Base-by-base conservation (phyloP, 2,888 invertebrate genomes). In the Troides oblongomaculatus region DNA sequence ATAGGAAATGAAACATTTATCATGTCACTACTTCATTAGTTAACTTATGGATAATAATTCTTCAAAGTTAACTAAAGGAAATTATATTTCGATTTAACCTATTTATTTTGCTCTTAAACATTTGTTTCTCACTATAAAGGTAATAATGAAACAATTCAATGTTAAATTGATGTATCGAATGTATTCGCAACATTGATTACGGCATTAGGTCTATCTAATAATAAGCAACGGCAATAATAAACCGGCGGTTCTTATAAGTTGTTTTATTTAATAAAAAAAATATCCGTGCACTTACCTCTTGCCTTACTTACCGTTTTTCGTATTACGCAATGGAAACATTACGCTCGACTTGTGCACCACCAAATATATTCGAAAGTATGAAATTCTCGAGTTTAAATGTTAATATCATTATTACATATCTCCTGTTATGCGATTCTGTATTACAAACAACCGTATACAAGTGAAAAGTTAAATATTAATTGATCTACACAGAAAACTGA, bases 191-290 rank as follows among this genome's bases (percentile, higher is more conserved):
- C 14, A 14, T 46, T 46, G 46, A 46, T 46, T 46, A 46, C 46
- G 14, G 46, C 46, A 46, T 46, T 46, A 46, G 46, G 12, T 46
- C 2, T 46, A 4, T 46, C 12, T 46, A 46, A 62, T 39, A 62
- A 62, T 46, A 58, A 12, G 46, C 12, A 60, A 59, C 36, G 30
- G 60, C 64, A 36, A 58, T 64, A 63, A 63, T 36, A 57, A 60
- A 64, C 36, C 64, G 59, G 12, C n/a, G 43, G 64, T 70, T 63
- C 70, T 62, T 62, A 62, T 66, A 59, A 62, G 69, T 73, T 72
- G 50, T 74, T 75, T 74, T 67, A 72, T 66, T 72, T 70, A 72
- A 65, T 62, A 73, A 46, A 64, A 72, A 68, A 72, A 71, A 46
- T 14, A 72, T 71, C 72, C 62, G 65, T 18, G 21, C 71, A 66